A percentile compares a stretch with the other conserved stretches of the same genome.
Evolutionary conservation across 2,797 vertebrate species (phyloP).

Genomic region (Neostethus bicornis): DNA sequence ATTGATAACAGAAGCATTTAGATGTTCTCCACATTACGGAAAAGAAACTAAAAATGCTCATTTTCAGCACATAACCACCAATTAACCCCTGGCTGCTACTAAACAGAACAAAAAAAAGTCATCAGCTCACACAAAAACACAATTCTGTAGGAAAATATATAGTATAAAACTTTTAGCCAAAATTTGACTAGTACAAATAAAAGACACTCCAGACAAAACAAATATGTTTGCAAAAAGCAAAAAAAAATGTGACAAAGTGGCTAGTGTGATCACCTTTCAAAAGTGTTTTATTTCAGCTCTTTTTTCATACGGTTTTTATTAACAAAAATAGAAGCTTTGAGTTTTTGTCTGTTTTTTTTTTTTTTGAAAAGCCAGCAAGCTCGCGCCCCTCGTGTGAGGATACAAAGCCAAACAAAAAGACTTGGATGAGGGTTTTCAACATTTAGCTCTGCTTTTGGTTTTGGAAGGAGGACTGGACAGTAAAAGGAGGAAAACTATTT

Average conservation of each 20-base stretch:
- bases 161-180: constrained; percentile 81
- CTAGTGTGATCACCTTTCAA: constrained; percentile 79
- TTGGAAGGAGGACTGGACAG: constrained; percentile 71
- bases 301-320: constrained; percentile 77
- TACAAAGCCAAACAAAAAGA: constrained; percentile 49
- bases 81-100: constrained; percentile 45
- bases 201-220: constrained; percentile 53
- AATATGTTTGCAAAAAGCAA: constrained; percentile 59
- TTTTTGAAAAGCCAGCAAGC: constrained; percentile 76
- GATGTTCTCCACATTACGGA: constrained; percentile 30
- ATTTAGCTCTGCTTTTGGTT: constrained; percentile 77
- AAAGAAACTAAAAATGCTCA: constrained; percentile 8
- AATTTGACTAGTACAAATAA: constrained; percentile 72
- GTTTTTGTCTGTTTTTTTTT: too few species aligned
- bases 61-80: constrained; percentile 68
- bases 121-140: constrained; percentile 67
- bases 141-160: constrained; percentile 85
- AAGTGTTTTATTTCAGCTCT: constrained; percentile 74
- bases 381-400: constrained; percentile 51
- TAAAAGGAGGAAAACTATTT: constrained; percentile 58
- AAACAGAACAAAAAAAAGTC: constrained; percentile 44
- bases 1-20: constrained; percentile 46
- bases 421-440: constrained; percentile 67
- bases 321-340: constrained; percentile 88
- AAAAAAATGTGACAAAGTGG: constrained; percentile 75